A percentile compares a stretch with the other conserved stretches of the same genome.
phyloP scores from a whole-genome alignment of 1,140 invertebrate genomes.

The Chlorops oryzae region DNA sequence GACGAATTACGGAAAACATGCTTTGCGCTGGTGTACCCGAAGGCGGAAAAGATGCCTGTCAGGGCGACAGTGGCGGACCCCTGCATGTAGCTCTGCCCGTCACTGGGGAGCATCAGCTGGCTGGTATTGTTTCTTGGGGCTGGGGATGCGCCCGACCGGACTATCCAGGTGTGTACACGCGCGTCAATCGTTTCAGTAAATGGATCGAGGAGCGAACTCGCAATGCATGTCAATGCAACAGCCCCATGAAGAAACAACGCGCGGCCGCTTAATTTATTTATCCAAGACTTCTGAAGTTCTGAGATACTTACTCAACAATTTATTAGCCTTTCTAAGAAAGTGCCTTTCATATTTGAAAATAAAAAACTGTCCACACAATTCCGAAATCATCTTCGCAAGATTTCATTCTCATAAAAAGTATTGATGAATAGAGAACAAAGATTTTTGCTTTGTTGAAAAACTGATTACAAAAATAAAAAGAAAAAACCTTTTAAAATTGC shows the following conservation, averaged over 20 bases:
- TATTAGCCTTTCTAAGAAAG: no score
- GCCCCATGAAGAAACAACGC: conserved; percentile 4
- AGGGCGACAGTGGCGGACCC: conserved; percentile 66
- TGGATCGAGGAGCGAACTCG: conserved; percentile 64
- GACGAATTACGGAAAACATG: conserved; percentile 78
- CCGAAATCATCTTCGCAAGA: no score
- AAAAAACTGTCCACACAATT: no score
- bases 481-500: no score
- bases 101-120: conserved; percentile 27
- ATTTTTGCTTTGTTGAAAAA: no score
- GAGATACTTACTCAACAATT: no score
- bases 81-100: conserved; percentile 52
- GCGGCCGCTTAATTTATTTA: background rate
- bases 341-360: no score
- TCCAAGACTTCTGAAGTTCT: no score
- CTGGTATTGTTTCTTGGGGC: conserved; percentile 71
- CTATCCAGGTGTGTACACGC: conserved; percentile 78
- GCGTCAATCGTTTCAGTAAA: conserved; percentile 68
- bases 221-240: conserved; percentile 61
- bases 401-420: no score
- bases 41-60: conserved; percentile 71
- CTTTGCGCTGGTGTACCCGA: conserved; percentile 73
- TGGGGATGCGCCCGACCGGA: conserved; percentile 72
- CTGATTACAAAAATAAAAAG: no score
- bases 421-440: no score